Evolutionary conservation across 2,113 vertebrate species (phyloP).

Genomic region (Poicephalus meyeri): DNA sequence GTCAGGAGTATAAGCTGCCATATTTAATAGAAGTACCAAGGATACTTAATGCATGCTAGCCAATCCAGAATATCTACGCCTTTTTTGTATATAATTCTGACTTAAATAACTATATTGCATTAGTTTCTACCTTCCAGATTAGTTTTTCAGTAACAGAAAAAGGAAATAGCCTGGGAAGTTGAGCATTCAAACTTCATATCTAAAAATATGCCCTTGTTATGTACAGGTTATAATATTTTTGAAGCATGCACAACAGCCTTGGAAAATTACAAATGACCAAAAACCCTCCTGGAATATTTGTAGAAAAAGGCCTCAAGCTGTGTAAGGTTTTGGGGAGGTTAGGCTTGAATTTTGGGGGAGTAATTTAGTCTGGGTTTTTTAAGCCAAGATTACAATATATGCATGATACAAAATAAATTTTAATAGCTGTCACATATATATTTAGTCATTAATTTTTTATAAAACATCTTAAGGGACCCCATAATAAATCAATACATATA

Average conservation of each 20-base stretch:
- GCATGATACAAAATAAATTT: background rate
- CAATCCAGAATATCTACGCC: background rate
- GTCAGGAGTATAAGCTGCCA: background rate
- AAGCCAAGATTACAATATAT: background rate
- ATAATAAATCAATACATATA: background rate
- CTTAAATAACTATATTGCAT: background rate
- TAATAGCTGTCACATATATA: background rate
- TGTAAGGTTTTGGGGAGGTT: background rate
- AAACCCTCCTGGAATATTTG: background rate
- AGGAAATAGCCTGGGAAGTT: background rate
- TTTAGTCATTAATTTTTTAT: background rate
- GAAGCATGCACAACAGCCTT: background rate
- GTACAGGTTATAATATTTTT: background rate
- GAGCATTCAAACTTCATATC: background rate
- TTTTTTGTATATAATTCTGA: background rate
- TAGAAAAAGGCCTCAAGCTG: background rate
- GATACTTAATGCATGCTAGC: background rate
- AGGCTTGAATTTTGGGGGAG: background rate
- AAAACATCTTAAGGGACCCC: background rate
- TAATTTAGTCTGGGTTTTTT: background rate
- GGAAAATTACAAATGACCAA: background rate
- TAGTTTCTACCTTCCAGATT: background rate
- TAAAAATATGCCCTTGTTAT: background rate
- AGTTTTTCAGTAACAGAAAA: background rate
- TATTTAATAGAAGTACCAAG: background rate